Evolutionary conservation across 2,113 vertebrate genomes (phyloP), one percentile per base, ranked within the genome.

Genomic region (Gambusia holbrooki): DNA sequence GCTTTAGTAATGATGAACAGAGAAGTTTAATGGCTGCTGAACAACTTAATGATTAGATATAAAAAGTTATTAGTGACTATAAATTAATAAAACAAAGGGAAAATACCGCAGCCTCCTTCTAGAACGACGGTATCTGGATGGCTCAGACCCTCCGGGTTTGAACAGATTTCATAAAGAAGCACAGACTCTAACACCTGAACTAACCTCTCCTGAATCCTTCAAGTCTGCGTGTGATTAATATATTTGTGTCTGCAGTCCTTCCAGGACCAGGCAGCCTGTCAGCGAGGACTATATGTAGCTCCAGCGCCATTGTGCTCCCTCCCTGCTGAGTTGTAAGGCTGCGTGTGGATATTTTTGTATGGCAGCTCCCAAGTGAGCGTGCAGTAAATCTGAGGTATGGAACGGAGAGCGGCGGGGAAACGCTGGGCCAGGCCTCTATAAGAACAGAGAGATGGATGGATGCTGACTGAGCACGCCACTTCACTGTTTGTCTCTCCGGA

Each of bases 281-380:
- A 89, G 84, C 7, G 70, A 85, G 77, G 72, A 71, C 83, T 88
- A 82, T 87, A 90, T 89, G 87, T 80, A 80, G 84, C 79, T 73
- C 22, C 27, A 1, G 73, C 14, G 22, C 74, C 76, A 79, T 82
- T 82, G 81, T 83, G 86, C 77, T 79, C 48, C 63, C 84, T 76
- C 87, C 79, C 83, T 7, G 70, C 87, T 81, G 83, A 77, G 83
- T 84, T 35, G 8, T 66, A 74, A 76, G 65, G 7, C 77, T 66
- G 87, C 73, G 17, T 64, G 79, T 73, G 83, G 90, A 77, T 90
- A 87, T 90, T 90, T 90, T 81, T 62, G 86, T 83, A 83, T 72
- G 60, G 77, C 3, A 30, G 75, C 74, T 88, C 89, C 88, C 91
- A 6, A 45, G 81, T n/a, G 86, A 84, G 86, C 5, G 35, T 77